A percentile compares a stretch with the other conserved stretches of the same genome.
phyloP scores from a whole-genome alignment of 2,797 vertebrate genomes.

The Odontamblyopus rebecca region DNA sequence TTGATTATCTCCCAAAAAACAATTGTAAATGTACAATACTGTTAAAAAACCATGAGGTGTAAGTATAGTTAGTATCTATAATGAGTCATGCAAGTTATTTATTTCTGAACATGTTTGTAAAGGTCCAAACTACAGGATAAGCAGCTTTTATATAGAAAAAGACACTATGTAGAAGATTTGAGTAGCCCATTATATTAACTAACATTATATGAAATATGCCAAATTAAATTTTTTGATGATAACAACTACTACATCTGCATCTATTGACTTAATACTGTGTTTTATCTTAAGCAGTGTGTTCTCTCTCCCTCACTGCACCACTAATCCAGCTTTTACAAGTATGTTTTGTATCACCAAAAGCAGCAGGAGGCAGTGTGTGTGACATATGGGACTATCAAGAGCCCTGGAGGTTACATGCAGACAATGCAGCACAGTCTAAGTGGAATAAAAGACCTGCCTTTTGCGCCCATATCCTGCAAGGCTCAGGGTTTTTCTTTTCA shows the following conservation, averaged over 20 bases:
- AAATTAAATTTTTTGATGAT: no score
- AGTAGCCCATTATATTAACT: not conserved
- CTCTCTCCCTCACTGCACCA: constrained; percentile 30
- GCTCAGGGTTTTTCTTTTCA: constrained; percentile 40
- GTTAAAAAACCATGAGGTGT: no score
- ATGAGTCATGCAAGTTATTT: no score
- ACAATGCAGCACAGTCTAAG: constrained; percentile 60
- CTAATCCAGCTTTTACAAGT: constrained; percentile 15
- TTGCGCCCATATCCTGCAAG: constrained; percentile 52
- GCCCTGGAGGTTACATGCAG: constrained; percentile 43
- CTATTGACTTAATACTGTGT: not conserved
- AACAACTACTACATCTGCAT: not conserved
- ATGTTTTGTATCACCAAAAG: constrained; percentile 25
- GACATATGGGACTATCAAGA: constrained; percentile 36
- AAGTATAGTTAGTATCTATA: no score
- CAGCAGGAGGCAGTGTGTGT: constrained; percentile 34
- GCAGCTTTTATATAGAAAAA: not conserved
- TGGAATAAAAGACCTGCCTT: constrained; percentile 56
- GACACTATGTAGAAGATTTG: not conserved
- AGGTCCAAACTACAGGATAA: not conserved
- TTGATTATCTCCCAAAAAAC: no score
- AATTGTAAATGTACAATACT: no score
- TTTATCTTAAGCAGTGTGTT: constrained; percentile 25
- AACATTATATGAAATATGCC: no score
- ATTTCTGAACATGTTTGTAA: no score